Conservation (phyloP, 1,140 invertebrate species). For the Sminthurides bifidus region DNA sequence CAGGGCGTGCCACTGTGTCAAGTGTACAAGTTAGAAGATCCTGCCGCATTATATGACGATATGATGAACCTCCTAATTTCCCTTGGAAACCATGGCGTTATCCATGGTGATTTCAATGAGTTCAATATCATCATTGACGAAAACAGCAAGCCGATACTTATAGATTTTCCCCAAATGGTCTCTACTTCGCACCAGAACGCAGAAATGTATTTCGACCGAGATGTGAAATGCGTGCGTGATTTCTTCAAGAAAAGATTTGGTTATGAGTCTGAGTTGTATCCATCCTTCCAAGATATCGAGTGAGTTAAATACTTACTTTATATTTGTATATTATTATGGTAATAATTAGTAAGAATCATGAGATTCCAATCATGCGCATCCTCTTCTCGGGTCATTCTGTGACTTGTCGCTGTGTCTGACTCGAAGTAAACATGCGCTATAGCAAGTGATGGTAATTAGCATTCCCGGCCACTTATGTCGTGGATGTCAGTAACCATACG, state of each 20-base stretch:
- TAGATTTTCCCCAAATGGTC: slow-evolving; percentile 99
- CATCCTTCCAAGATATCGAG: slow-evolving; percentile 67
- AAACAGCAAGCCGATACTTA: slow-evolving; percentile 70
- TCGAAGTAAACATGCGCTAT: slow-evolving; percentile 16
- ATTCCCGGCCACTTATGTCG: not conserved
- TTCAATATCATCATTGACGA: slow-evolving; percentile 88
- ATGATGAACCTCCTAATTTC: slow-evolving; percentile 88
- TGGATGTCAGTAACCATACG: slow-evolving; percentile 11
- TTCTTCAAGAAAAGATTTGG: slow-evolving; percentile 86
- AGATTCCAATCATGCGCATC: too few species aligned
- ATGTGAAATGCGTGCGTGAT: slow-evolving; percentile 81
- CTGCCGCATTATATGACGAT: slow-evolving; percentile 76
- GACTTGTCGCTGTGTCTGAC: not conserved
- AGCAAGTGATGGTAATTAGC: slow-evolving; percentile 5
- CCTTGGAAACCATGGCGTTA: slow-evolving; percentile 85
- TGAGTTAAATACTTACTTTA: slow-evolving; percentile 36
- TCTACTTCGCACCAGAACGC: slow-evolving; percentile 87
- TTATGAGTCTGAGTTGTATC: slow-evolving; percentile 80
- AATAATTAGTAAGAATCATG: slow-evolving; percentile 17
- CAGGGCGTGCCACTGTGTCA: slow-evolving; percentile 65
- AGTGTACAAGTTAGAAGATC: slow-evolving; percentile 62
- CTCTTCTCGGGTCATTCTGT: slow-evolving; percentile 3
- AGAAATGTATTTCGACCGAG: slow-evolving; percentile 84
- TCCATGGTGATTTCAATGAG: slow-evolving; percentile 99
- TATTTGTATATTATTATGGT: not conserved